Percentiles rank a stretch among this genome's conserved stretches.
Evolutionary conservation across 2,888 invertebrate genomes (phyloP).

Genomic region (Leptopilina syphax): DNA sequence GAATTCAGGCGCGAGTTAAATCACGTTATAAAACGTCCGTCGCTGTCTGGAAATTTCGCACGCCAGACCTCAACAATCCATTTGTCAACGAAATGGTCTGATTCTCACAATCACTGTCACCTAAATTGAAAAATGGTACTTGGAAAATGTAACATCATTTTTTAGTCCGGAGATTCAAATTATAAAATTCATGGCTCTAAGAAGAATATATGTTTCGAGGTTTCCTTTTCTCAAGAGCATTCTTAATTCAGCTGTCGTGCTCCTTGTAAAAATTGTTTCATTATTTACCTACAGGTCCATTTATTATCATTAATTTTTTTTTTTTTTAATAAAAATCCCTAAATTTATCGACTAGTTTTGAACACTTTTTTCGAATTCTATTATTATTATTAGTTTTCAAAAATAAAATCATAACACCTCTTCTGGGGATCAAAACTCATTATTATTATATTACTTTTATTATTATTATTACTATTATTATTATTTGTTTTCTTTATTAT

Average conservation of each 20-base stretch:
- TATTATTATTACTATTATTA: too few relatives aligned
- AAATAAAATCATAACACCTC: too few relatives aligned
- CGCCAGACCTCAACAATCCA: conserved; percentile 26
- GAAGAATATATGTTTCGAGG: not conserved
- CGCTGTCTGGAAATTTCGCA: conserved; percentile 35
- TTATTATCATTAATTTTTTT: not conserved
- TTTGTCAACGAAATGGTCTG: conserved; percentile 27
- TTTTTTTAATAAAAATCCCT: not conserved
- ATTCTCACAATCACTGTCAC: conserved; percentile 33
- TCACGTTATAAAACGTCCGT: conserved; percentile 30
- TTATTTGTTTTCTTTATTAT: too few relatives aligned
- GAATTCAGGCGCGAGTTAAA: conserved; percentile 27
- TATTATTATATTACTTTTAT: too few relatives aligned
- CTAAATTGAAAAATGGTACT: conserved; percentile 30
- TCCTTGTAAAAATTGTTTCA: too few relatives aligned
- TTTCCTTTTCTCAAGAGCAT: not conserved
- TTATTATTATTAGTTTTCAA: too few relatives aligned
- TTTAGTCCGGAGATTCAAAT: not conserved
- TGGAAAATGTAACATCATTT: conserved; percentile 18
- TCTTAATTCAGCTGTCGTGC: too few relatives aligned
- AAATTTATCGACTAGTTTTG: too few relatives aligned
- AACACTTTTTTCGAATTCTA: too few relatives aligned
- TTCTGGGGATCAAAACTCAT: too few relatives aligned
- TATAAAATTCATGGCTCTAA: not conserved
- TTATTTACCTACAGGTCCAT: too few relatives aligned